Percentiles rank a stretch among this genome's conserved stretches.
Conservation (phyloP, 2,797 vertebrate genomes). For the Pseudochirops cupreus region DNA sequence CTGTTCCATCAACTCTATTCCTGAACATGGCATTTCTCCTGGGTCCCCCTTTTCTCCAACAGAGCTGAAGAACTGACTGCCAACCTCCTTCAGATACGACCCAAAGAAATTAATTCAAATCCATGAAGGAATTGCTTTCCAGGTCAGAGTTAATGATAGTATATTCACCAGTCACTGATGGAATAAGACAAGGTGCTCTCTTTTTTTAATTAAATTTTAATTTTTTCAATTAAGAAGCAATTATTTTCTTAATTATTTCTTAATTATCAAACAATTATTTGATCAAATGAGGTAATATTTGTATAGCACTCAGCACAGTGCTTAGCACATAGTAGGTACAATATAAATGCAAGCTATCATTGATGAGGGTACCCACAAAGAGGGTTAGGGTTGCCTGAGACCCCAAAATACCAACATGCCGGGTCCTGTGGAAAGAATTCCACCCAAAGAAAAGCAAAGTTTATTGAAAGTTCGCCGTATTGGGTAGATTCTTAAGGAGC, state of each 20-base stretch:
- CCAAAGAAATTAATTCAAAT: neutral
- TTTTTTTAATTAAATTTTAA: neutral
- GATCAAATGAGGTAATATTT: neutral
- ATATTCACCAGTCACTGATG: neutral
- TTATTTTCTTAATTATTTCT: neutral
- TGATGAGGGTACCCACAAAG: too few relatives aligned
- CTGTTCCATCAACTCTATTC: neutral
- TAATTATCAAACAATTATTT: neutral
- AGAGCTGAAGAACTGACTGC: neutral
- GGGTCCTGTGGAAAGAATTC: too few relatives aligned
- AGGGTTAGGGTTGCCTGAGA: too few relatives aligned
- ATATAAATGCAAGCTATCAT: neutral
- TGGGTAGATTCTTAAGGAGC: too few relatives aligned
- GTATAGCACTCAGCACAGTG: neutral
- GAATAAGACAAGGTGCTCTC: neutral
- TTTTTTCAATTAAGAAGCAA: slow-evolving; percentile 6
- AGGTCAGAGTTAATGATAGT: neutral
- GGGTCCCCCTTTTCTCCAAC: neutral
- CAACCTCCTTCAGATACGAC: neutral
- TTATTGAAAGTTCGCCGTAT: too few relatives aligned
- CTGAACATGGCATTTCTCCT: neutral
- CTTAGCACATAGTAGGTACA: neutral
- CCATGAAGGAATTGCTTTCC: neutral
- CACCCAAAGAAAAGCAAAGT: too few relatives aligned
- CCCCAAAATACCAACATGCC: too few relatives aligned